Evolutionary conservation across 2,113 vertebrate species (phyloP).

Genomic region (Aviceda subcristata): DNA sequence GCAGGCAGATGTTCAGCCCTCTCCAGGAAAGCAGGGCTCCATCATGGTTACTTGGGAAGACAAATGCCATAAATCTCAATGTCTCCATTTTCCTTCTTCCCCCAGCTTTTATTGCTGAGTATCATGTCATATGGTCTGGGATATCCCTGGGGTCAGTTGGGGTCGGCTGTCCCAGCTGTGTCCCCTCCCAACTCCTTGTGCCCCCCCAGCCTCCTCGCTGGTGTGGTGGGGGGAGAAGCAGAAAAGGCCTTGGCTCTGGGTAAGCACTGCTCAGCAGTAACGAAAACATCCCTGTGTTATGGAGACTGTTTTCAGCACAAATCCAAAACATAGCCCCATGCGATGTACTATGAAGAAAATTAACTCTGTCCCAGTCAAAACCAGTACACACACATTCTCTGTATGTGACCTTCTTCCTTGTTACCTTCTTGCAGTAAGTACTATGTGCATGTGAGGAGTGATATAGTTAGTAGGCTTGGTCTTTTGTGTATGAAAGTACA

Average conservation of each 20-base stretch:
- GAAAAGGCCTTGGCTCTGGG: neutral
- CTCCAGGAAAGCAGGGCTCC: neutral
- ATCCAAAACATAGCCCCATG: neutral
- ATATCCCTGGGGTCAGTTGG: neutral
- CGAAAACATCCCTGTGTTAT: neutral
- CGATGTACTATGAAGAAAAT: neutral
- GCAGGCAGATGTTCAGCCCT: neutral
- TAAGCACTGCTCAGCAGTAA: neutral
- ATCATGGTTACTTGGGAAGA: neutral
- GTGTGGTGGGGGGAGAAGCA: neutral
- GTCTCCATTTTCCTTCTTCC: neutral
- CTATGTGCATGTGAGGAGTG: neutral
- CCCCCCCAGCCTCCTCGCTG: fast-evolving
- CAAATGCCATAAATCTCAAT: fast-evolving
- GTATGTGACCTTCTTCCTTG: neutral
- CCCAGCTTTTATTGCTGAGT: neutral
- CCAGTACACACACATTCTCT: neutral
- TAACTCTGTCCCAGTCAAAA: neutral
- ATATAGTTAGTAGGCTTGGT: neutral
- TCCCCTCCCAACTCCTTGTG: neutral
- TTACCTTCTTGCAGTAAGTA: neutral
- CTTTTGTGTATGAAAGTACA: neutral
- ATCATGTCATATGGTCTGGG: fast-evolving
- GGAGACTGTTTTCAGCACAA: neutral
- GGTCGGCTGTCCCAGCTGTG: neutral